Conservation (phyloP, 2,888 invertebrate species). For the Volucella zonaria region DNA sequence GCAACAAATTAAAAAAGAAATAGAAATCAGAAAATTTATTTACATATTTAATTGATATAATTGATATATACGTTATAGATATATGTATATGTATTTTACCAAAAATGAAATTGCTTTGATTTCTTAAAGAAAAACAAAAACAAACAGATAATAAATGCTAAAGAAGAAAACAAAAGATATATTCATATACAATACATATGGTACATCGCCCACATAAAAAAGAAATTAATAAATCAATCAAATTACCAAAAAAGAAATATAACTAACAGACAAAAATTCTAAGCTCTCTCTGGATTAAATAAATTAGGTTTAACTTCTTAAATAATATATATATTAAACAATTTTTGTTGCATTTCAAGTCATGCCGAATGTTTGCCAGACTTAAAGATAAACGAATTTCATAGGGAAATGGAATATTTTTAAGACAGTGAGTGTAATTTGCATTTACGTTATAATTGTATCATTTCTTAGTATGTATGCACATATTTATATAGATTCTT, state of each 20-base stretch:
- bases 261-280: slow-evolving; percentile 29
- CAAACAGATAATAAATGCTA: slow-evolving; percentile 19
- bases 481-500: too few species aligned
- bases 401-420: slow-evolving; percentile 34
- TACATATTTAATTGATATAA: slow-evolving; percentile 62
- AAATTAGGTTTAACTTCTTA: slow-evolving; percentile 15
- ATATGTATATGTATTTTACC: slow-evolving; percentile 56
- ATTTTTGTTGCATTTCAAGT: slow-evolving; percentile 34
- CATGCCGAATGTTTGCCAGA: slow-evolving; percentile 33
- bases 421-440: not conserved
- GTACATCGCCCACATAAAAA: slow-evolving; percentile 38
- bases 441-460: too few species aligned
- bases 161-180: slow-evolving; percentile 25
- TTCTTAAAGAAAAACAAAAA: slow-evolving; percentile 39
- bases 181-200: too few species aligned
- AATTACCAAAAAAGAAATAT: slow-evolving; percentile 1
- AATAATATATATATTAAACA: slow-evolving; percentile 16
- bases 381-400: not conserved
- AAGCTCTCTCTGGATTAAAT: slow-evolving; percentile 41
- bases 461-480: too few species aligned
- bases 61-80: slow-evolving; percentile 49
- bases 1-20: slow-evolving; percentile 12
- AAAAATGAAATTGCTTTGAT: slow-evolving; percentile 62
- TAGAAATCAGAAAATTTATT: slow-evolving; percentile 56
- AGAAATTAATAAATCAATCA: slow-evolving; percentile 5